Evolutionary conservation across 2,888 invertebrate genomes (phyloP).

Genomic region (Diarsia mendica): DNA sequence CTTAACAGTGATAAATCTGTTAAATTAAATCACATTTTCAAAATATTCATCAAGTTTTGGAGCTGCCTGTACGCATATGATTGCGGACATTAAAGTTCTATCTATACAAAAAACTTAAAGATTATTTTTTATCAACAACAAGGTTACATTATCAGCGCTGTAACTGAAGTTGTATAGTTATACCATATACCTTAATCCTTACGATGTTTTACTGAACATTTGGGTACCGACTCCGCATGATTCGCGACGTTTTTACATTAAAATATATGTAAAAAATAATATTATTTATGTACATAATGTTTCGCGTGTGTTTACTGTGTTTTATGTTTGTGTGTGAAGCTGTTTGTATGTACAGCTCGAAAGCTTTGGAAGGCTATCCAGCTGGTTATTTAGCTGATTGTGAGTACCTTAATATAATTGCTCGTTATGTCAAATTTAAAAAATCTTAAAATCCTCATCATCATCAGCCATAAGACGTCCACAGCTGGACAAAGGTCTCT

Average conservation of each 20-base stretch:
- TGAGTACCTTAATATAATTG: slow-evolving; percentile 45
- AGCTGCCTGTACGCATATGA: slow-evolving; percentile 9
- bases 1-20: not conserved
- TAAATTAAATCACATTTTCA: not conserved
- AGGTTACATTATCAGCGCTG: slow-evolving; percentile 44
- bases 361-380: slow-evolving; percentile 78
- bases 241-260: slow-evolving; percentile 33
- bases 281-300: slow-evolving; percentile 27
- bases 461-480: too few species aligned
- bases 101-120: not conserved
- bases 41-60: not conserved
- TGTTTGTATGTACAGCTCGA: slow-evolving; percentile 73
- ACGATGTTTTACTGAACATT: slow-evolving; percentile 35
- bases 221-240: not conserved
- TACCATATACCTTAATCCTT: slow-evolving; percentile 10
- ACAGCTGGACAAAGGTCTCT: too few species aligned
- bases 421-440: too few species aligned
- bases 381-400: slow-evolving; percentile 79
- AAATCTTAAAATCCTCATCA: too few species aligned
- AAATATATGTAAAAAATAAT: not conserved
- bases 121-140: slow-evolving; percentile 27
- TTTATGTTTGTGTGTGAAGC: slow-evolving; percentile 60
- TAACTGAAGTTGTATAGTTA: slow-evolving; percentile 35
- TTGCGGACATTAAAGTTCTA: not conserved
- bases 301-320: slow-evolving; percentile 40